Evolutionary conservation across 2,888 invertebrate species (phyloP).

Genomic region (Cremastinae sp.): DNA sequence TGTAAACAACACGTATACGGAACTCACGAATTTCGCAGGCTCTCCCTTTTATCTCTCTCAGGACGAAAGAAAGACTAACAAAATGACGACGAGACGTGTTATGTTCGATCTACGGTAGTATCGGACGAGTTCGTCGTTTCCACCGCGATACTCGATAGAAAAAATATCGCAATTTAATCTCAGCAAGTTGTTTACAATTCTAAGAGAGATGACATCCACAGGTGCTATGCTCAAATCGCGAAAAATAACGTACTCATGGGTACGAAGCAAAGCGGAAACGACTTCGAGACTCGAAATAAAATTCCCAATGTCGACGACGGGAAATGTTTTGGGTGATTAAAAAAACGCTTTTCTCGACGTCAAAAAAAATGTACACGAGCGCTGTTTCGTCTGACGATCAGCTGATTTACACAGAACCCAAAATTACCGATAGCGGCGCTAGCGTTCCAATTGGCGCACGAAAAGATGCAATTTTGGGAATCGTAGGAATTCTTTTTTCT

Average conservation of each 20-base stretch:
- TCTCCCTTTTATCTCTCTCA: slow-evolving; percentile 13
- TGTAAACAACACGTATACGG: slow-evolving; percentile 48
- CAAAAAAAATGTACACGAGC: slow-evolving; percentile 29
- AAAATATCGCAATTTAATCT: too few relatives aligned
- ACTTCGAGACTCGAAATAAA: background rate
- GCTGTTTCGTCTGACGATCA: slow-evolving; percentile 64
- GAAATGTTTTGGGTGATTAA: slow-evolving; percentile 5
- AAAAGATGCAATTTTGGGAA: too few relatives aligned
- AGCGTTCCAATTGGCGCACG: background rate
- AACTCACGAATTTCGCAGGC: slow-evolving; percentile 11
- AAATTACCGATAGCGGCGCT: slow-evolving; percentile 11
- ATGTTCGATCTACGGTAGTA: too few relatives aligned
- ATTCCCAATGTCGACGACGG: background rate
- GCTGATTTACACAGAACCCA: slow-evolving; percentile 63
- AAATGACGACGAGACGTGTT: background rate
- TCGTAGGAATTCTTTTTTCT: too few relatives aligned
- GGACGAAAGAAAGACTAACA: background rate
- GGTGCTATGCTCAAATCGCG: too few relatives aligned
- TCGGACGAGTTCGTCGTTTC: too few relatives aligned
- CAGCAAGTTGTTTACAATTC: too few relatives aligned
- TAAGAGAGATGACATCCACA: too few relatives aligned
- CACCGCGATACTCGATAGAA: too few relatives aligned
- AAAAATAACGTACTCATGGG: too few relatives aligned
- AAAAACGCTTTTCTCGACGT: background rate
- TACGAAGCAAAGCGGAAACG: too few relatives aligned